phyloP scores from a whole-genome alignment of 2,888 invertebrate species.

The Drosophila koepferae region DNA sequence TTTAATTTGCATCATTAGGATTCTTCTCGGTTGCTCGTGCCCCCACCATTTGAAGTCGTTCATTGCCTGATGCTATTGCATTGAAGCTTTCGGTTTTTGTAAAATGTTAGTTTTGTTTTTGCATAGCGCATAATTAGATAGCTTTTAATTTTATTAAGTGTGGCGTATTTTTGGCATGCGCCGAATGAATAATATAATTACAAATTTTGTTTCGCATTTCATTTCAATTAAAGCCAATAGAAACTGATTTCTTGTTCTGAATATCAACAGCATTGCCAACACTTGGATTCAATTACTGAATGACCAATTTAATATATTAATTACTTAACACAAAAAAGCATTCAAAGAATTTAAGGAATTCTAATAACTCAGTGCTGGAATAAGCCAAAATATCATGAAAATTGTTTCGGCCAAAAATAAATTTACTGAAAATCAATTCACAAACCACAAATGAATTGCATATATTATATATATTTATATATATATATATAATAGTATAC shows the following conservation, averaged over 20 bases:
- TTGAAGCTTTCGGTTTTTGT: constrained; percentile 23
- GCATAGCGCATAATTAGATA: constrained; percentile 52
- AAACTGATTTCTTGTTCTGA: constrained; percentile 2
- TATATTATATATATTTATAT: not conserved
- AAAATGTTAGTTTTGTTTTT: constrained; percentile 34
- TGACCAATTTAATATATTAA: constrained; percentile 8
- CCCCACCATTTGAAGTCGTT: constrained; percentile 15
- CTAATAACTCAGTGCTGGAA: constrained; percentile 19
- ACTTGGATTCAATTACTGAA: not conserved
- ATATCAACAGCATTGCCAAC: not conserved
- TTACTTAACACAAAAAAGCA: constrained; percentile 5
- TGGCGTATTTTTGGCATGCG: not conserved
- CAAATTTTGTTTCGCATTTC: not conserved
- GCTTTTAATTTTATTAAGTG: constrained; percentile 55
- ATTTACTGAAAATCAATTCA: constrained; percentile 61
- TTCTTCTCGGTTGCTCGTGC: constrained; percentile 19
- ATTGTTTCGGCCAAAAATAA: constrained; percentile 34
- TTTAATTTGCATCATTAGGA: constrained; percentile 60
- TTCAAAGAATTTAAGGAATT: constrained; percentile 2
- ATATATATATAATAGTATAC: not conserved
- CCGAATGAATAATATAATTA: constrained; percentile 20
- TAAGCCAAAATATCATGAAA: constrained; percentile 22
- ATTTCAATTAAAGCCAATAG: not conserved
- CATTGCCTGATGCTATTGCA: constrained; percentile 47
- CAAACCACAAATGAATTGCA: constrained; percentile 43